Percentiles rank a stretch among this genome's conserved stretches.
These are phyloP conservation scores for Carcina quercana DNA, from an alignment of 2,888 invertebrate species.

Conservation along the genomic window DNA sequence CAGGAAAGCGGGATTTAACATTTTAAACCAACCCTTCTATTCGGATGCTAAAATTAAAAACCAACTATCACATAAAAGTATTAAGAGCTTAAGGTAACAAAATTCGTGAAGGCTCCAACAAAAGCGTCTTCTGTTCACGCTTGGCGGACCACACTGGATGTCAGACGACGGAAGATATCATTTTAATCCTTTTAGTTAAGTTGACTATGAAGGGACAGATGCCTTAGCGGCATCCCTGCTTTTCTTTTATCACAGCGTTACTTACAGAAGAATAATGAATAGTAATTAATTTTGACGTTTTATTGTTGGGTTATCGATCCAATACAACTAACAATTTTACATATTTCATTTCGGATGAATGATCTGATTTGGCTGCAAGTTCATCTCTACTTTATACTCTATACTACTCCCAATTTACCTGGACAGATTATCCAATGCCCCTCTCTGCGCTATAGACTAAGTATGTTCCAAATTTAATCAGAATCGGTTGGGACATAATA, in stretches of 20 bases:
- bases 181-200: slow-evolving; percentile 75
- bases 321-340: too few relatives aligned
- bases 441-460: too few relatives aligned
- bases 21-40: slow-evolving; percentile 65
- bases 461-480: too few relatives aligned
- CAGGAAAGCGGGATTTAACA: slow-evolving; percentile 63
- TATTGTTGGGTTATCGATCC: too few relatives aligned
- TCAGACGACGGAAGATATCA: slow-evolving; percentile 70
- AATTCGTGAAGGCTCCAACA: slow-evolving; percentile 52
- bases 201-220: slow-evolving; percentile 72
- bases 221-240: slow-evolving; percentile 53
- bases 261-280: too few relatives aligned
- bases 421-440: too few relatives aligned
- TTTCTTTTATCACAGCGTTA: slow-evolving; percentile 55
- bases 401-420: too few relatives aligned
- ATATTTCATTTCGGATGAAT: too few relatives aligned
- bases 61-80: slow-evolving; percentile 67
- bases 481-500: too few relatives aligned
- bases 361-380: too few relatives aligned
- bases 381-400: too few relatives aligned
- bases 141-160: slow-evolving; percentile 68
- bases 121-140: slow-evolving; percentile 65
- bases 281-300: slow-evolving; percentile 11
- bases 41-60: slow-evolving; percentile 66
- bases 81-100: slow-evolving; percentile 70